Base-by-base conservation (phyloP, 2,113 vertebrate genomes). In the Burhinus bistriatus region DNA sequence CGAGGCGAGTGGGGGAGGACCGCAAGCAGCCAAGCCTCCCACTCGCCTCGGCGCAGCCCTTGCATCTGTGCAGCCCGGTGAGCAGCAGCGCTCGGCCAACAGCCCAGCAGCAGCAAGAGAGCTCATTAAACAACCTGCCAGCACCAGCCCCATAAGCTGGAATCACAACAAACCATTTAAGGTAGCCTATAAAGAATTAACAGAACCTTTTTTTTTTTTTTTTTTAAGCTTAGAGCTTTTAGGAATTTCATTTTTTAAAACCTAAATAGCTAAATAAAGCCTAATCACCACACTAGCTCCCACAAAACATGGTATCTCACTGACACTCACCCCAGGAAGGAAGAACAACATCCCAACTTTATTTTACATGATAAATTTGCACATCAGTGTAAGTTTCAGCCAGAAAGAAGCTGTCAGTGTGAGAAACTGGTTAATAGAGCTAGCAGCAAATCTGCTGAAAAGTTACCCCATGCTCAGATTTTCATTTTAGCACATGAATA, bases 11-110 rank as follows among this genome's bases (percentile, higher is more conserved):
- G 77, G 75, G 58, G 42, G 23, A 62, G 20, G 32, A 23, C 4
- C 0, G 4, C 34, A 23, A 26, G 57, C 36, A 65, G 70, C 30
- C 2, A 1, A 71, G 57, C 6, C 14, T 32, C 32, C 40, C 29
- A 14, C 25, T 9, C 5, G 12, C 5, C 1, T 21, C 3, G 0
- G 29, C 6, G 11, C 12, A 72, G 51, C 4, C 45, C 26, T 15
- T 0, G 9, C 34, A 20, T 21, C 49, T 36, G 29, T 5, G 17
- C 26, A 11, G 49, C 44, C 51, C 0, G 0, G 3, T 0, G 2
- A 78, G 69, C 38, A 23, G 14, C 62, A 11, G n/a, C 0, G 0
- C 66, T 32, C 32, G 2, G 47, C 47, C 64, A 20, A 15, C 8
- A 36, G 17, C 47, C 42, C 38, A 7, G 36, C 4, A 4, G 26